Conservation (phyloP, 2,113 vertebrate genomes). For the Ranitomeya variabilis region DNA sequence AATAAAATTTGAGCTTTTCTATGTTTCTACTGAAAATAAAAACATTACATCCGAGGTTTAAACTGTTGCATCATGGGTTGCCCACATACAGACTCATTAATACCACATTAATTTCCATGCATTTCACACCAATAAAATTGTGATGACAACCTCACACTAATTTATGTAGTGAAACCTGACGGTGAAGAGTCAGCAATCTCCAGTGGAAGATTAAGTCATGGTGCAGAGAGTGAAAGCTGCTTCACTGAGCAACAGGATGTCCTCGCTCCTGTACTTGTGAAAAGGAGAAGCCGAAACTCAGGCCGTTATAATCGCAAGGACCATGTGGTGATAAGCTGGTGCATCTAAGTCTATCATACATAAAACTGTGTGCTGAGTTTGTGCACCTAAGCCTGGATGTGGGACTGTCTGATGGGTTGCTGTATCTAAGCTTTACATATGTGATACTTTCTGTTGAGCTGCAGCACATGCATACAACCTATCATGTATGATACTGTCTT, state of each 20-base stretch:
- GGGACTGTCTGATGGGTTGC: no score
- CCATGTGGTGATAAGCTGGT: no score
- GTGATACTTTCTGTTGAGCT: not conserved
- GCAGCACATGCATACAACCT: not conserved
- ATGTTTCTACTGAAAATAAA: not conserved
- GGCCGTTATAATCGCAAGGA: no score
- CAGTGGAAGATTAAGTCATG: not conserved
- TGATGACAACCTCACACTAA: not conserved
- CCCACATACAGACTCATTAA: not conserved
- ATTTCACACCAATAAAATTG: not conserved
- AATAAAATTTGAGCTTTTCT: not conserved
- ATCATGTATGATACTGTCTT: not conserved
- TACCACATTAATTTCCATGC: conserved; percentile 27
- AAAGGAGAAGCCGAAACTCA: not conserved
- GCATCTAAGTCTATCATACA: no score
- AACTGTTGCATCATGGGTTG: not conserved
- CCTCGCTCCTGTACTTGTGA: not conserved
- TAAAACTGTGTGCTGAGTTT: no score
- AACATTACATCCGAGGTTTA: not conserved
- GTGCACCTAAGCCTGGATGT: no score
- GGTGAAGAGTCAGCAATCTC: not conserved
- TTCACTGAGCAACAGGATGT: not conserved
- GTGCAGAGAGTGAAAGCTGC: not conserved
- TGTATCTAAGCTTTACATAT: not conserved
- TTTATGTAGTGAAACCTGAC: conserved; percentile 10